Evolutionary conservation across 2,797 vertebrate species (phyloP).

Genomic region (Ambastaia sidthimunki): DNA sequence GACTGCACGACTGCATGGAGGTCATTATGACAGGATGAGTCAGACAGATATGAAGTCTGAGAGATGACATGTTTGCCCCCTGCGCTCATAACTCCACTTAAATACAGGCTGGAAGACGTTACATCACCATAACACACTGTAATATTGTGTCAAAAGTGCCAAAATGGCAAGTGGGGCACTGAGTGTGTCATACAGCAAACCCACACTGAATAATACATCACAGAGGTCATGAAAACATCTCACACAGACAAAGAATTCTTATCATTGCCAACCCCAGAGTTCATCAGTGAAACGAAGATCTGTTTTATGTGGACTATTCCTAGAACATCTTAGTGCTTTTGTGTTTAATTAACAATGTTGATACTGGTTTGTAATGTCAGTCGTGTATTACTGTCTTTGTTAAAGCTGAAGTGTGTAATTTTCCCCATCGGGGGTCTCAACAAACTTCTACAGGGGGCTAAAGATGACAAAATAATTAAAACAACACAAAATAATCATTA

Average conservation of each 20-base stretch:
- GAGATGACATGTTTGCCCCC: constrained; percentile 35
- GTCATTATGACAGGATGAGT: constrained; percentile 36
- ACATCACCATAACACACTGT: constrained; percentile 42
- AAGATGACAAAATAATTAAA: too few species aligned
- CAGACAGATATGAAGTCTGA: constrained; percentile 30
- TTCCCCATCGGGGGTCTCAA: too few species aligned
- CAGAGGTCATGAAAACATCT: constrained; percentile 6
- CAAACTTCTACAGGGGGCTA: too few species aligned
- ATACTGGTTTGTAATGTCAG: too few species aligned
- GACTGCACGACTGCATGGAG: background rate
- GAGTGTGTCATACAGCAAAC: constrained; percentile 16
- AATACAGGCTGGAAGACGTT: constrained; percentile 21
- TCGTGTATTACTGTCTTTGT: too few species aligned
- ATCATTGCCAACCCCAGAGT: background rate
- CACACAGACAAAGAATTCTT: background rate
- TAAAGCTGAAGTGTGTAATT: too few species aligned
- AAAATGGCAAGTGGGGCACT: constrained; percentile 13
- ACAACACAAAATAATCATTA: too few species aligned
- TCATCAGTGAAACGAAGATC: background rate
- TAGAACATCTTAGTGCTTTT: background rate
- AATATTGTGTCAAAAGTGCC: constrained; percentile 34
- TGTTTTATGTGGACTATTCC: background rate
- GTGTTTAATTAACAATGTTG: background rate
- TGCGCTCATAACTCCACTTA: constrained; percentile 33
- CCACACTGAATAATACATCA: constrained; percentile 22